Base-by-base conservation (phyloP, 2,113 vertebrate genomes). In the Antennarius striatus region DNA sequence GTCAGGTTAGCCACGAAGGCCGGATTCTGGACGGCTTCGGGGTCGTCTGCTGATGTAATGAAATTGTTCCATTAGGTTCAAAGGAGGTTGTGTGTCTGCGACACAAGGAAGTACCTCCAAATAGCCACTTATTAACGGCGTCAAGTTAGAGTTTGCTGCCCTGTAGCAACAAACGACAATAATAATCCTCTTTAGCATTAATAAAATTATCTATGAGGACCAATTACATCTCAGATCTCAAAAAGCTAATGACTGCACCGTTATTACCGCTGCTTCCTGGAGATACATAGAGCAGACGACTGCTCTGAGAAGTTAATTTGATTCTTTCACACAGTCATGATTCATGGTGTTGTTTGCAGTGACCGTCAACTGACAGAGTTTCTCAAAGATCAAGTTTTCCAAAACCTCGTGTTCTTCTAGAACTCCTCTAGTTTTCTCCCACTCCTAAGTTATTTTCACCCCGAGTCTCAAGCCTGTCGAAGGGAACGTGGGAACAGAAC, bases 21-120 rank as follows among this genome's bases (percentile, higher is more conserved):
- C 68, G 63, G 13, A 45, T 9, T 72, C 84, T 73, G 42, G 79
- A 28, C 63, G 46, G 46, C 57, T 67, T 3, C 10, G 49, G 17
- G 28, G 71, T 75, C 51, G 4, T 65, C 45, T 61, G 73, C 48
- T 70, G 51, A 49, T 61, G 55, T 6, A 40, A 68, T 54, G 52
- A 30, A 50, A 72, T 81, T 50, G 61, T 70, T 68, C 15, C 51
- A 75, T 80, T 12, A 43, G 10, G 51, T 58, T 74, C 42, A 80
- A 71, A 77, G 16, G 56, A 66, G 13, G 48, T 49, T 28, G 52
- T 51, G 40, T 61, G 17, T 70, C 16, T 45, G 11, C 4, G 16
- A 22, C 14, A 48, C 0, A 0, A 32, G 28, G 51, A 12, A 17
- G 22, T 15, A 46, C 14, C 52, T 54, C 46, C 73, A 78, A 63